Conservation (phyloP, 1,140 invertebrate species). For the Luehdorfia chinensis region DNA sequence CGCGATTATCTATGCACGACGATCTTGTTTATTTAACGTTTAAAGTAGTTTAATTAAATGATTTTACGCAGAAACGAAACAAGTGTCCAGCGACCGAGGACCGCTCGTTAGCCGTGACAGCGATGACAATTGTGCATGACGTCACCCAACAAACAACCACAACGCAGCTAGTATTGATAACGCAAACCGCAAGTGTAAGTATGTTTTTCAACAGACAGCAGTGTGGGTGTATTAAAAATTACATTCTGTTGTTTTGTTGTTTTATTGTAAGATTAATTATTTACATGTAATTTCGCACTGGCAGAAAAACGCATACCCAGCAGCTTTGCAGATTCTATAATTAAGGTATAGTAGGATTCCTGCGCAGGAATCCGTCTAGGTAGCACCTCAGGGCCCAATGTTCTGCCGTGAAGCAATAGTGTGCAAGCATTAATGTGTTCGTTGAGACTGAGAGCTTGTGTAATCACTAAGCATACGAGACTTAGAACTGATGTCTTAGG, state of each 20-base stretch:
- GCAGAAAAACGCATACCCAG: no score
- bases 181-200: slow-evolving; percentile 48
- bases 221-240: slow-evolving; percentile 44
- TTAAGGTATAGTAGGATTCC: no score
- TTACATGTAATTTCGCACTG: neutral
- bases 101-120: slow-evolving; percentile 64
- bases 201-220: slow-evolving; percentile 24
- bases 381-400: no score
- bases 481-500: no score
- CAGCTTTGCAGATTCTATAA: no score
- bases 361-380: no score
- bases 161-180: slow-evolving; percentile 37
- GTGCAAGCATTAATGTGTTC: no score
- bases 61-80: slow-evolving; percentile 17
- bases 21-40: no score
- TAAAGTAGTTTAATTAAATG: neutral
- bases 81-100: slow-evolving; percentile 47
- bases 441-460: no score
- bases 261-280: neutral
- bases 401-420: no score
- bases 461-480: no score
- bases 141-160: slow-evolving; percentile 50
- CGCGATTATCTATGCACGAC: no score
- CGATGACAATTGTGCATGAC: slow-evolving; percentile 68
- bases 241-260: slow-evolving; percentile 31